Evolutionary conservation across 1,140 invertebrate genomes (phyloP).

Genomic region (Trachymyrmex cornetzi): DNA sequence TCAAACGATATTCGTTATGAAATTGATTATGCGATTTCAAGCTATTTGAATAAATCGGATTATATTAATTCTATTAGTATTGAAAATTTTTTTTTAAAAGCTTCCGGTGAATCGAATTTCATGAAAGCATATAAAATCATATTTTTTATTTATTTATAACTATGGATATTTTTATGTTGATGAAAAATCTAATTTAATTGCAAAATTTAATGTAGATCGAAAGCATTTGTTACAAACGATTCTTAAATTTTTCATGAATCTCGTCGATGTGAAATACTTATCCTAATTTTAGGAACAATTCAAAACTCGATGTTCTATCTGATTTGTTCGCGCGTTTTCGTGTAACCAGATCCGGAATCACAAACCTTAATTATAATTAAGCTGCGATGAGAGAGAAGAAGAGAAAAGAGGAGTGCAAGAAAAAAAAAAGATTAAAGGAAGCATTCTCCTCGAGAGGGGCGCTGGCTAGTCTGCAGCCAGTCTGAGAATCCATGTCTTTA

Average conservation of each 20-base stretch:
- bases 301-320: neutral
- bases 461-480: constrained; percentile 26
- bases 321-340: constrained; percentile 9
- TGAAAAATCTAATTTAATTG: neutral
- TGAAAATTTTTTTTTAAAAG: constrained; percentile 17
- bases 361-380: constrained; percentile 18
- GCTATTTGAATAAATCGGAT: neutral
- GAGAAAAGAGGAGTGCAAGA: neutral
- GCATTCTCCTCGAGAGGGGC: neutral
- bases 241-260: neutral
- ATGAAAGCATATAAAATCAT: neutral
- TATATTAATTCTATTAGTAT: neutral
- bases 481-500: constrained; percentile 63
- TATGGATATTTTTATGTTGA: neutral
- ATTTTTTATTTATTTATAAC: neutral
- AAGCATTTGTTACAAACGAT: neutral
- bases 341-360: constrained; percentile 21
- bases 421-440: constrained; percentile 32
- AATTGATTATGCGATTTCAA: neutral
- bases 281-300: neutral
- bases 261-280: too few relatives aligned
- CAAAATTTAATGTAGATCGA: neutral
- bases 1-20: neutral
- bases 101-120: neutral
- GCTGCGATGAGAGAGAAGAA: neutral